Conservation (phyloP, 2,113 vertebrate genomes). For the Phylloscopus trochiloides region DNA sequence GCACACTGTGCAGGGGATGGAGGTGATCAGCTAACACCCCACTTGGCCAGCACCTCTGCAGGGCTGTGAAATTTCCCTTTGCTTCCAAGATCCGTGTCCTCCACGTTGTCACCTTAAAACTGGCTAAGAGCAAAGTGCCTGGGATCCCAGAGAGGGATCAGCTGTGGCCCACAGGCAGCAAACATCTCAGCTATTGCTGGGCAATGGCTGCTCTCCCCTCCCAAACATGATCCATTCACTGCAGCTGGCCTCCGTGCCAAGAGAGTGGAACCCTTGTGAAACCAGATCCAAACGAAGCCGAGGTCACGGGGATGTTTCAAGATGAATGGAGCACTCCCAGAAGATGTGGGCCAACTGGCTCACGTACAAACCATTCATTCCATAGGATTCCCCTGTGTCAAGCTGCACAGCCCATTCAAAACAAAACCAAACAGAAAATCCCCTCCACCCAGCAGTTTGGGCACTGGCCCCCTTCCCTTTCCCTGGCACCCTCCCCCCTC, state of each 20-base stretch:
- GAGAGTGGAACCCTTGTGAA: conserved; percentile 57
- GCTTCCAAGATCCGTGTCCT: neutral
- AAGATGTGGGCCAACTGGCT: conserved; percentile 62
- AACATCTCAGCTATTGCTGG: conserved; percentile 23
- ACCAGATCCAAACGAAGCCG: conserved; percentile 55
- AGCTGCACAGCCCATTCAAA: conserved; percentile 42
- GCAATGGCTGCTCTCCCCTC: conserved; percentile 36
- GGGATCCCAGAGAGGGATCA: neutral
- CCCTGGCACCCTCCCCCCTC: no score
- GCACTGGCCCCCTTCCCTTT: neutral
- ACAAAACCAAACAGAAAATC: conserved; percentile 19
- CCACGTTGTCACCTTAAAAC: neutral
- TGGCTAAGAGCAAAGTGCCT: neutral
- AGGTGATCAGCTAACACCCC: accelerated
- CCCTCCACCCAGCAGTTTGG: neutral
- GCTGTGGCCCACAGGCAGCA: neutral
- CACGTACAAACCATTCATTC: conserved; percentile 56
- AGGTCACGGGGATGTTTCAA: conserved; percentile 54
- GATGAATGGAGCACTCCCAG: conserved; percentile 64
- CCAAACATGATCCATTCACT: neutral
- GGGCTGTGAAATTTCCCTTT: neutral
- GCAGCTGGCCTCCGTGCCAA: conserved; percentile 1
- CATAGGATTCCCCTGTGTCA: conserved; percentile 59
- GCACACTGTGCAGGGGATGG: neutral
- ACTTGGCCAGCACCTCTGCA: neutral